Percentiles rank a stretch among this genome's conserved stretches.
These are phyloP conservation scores for Drosophila borealis DNA, from an alignment of 2,888 invertebrate genomes.

Conservation along the genomic window DNA sequence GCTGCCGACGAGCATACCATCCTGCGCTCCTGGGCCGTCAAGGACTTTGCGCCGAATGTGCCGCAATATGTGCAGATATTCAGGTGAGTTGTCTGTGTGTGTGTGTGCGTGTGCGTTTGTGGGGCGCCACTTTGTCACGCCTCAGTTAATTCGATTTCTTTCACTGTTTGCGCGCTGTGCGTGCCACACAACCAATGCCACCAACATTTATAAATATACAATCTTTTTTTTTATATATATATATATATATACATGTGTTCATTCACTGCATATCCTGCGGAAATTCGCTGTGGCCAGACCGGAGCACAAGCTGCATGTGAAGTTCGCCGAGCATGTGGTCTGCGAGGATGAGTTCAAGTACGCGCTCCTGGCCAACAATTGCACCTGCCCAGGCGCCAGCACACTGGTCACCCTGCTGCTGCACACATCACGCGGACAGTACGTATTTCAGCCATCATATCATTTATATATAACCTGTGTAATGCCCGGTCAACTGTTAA, in stretches of 20 bases:
- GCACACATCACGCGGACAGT: slow-evolving; percentile 99
- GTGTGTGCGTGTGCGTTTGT: not conserved
- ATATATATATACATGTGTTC: not conserved
- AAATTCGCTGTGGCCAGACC: slow-evolving; percentile 87
- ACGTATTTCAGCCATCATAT: slow-evolving; percentile 85
- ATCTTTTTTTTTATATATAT: slow-evolving; percentile 1
- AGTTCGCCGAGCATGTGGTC: slow-evolving; percentile 99
- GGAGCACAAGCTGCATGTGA: slow-evolving; percentile 99
- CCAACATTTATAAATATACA: not conserved
- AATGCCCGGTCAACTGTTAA: slow-evolving; percentile 59
- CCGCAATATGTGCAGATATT: slow-evolving; percentile 99
- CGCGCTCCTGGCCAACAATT: slow-evolving; percentile 98
- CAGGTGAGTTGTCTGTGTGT: slow-evolving; percentile 77
- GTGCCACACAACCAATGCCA: slow-evolving; percentile 29
- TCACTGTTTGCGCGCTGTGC: slow-evolving; percentile 37
- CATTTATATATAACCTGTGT: not conserved
- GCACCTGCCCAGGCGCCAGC: slow-evolving; percentile 98
- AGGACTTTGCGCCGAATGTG: slow-evolving; percentile 98
- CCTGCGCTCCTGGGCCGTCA: slow-evolving; percentile 97
- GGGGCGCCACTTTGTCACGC: slow-evolving; percentile 29
- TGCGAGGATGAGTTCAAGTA: slow-evolving; percentile 99
- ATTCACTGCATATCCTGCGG: slow-evolving; percentile 48
- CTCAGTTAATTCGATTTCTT: slow-evolving; percentile 54
- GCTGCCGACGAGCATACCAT: slow-evolving; percentile 94
- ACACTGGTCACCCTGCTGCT: slow-evolving; percentile 97